Percentiles rank a stretch among this genome's conserved stretches.
phyloP scores from a whole-genome alignment of 1,140 invertebrate species.

The Agraylea sexmaculata region DNA sequence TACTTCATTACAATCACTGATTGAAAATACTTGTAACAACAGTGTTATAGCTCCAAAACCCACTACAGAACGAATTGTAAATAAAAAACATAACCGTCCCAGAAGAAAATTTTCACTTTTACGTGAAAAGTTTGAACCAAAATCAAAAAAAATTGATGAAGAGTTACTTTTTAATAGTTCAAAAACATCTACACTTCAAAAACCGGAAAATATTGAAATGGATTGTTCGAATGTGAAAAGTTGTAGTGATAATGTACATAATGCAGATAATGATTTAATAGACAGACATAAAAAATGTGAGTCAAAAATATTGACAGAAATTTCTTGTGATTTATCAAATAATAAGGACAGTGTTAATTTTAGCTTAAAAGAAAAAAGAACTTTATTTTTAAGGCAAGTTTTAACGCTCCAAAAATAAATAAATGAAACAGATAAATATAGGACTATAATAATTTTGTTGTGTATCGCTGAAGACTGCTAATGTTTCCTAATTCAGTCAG shows the following conservation, averaged over 20 bases:
- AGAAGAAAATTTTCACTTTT: slow-evolving; percentile 48
- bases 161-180: slow-evolving; percentile 33
- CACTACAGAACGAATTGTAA: slow-evolving; percentile 27
- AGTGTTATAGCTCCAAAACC: slow-evolving; percentile 23
- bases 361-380: slow-evolving; percentile 43
- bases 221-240: too few species aligned
- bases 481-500: too few species aligned
- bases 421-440: slow-evolving; percentile 27
- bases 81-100: slow-evolving; percentile 34
- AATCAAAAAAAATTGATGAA: slow-evolving; percentile 35
- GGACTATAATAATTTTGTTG: neutral
- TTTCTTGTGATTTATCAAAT: slow-evolving; percentile 21
- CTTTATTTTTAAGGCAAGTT: slow-evolving; percentile 46
- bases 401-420: slow-evolving; percentile 46
- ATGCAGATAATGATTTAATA: slow-evolving; percentile 21
- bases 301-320: slow-evolving; percentile 10
- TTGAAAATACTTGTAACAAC: slow-evolving; percentile 30
- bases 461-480: too few species aligned
- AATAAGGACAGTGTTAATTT: slow-evolving; percentile 24
- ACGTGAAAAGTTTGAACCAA: slow-evolving; percentile 47
- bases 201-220: too few species aligned
- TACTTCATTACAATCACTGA: slow-evolving; percentile 36
- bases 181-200: too few species aligned
- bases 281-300: slow-evolving; percentile 12
- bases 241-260: slow-evolving; percentile 16